A percentile compares a stretch with the other conserved stretches of the same genome.
phyloP scores from a whole-genome alignment of 2,888 invertebrate genomes.

The Spilosoma lubricipeda region DNA sequence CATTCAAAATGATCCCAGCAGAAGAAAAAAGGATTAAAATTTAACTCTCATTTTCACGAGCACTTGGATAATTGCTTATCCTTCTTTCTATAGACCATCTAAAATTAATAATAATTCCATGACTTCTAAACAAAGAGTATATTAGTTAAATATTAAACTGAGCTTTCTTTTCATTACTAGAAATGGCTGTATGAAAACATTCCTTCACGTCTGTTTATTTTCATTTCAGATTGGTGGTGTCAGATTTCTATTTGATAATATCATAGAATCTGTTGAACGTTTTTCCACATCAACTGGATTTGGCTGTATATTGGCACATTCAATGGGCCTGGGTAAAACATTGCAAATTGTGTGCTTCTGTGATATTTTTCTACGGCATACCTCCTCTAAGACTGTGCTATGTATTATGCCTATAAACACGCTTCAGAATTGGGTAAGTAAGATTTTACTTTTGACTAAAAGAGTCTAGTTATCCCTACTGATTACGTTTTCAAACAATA shows the following conservation, averaged over 20 bases:
- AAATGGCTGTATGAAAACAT: not conserved
- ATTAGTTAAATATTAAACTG: too few species aligned
- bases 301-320: slow-evolving; percentile 99
- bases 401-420: slow-evolving; percentile 99
- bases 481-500: not conserved
- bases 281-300: slow-evolving; percentile 96
- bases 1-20: too few species aligned
- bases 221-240: slow-evolving; percentile 93
- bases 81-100: too few species aligned
- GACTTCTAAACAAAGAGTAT: too few species aligned
- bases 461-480: not conserved
- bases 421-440: slow-evolving; percentile 96
- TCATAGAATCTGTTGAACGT: slow-evolving; percentile 96
- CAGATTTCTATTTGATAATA: slow-evolving; percentile 98
- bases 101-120: too few species aligned
- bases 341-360: slow-evolving; percentile 98
- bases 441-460: not conserved
- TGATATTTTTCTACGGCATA: slow-evolving; percentile 97
- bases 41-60: too few species aligned
- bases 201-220: slow-evolving; percentile 15
- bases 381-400: slow-evolving; percentile 94
- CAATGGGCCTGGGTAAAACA: slow-evolving; percentile 99
- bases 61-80: too few species aligned
- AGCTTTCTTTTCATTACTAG: too few species aligned
- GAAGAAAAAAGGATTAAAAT: too few species aligned